Evolutionary conservation across 2,113 vertebrate genomes (phyloP).

Genomic region (Callospermophilus lateralis): DNA sequence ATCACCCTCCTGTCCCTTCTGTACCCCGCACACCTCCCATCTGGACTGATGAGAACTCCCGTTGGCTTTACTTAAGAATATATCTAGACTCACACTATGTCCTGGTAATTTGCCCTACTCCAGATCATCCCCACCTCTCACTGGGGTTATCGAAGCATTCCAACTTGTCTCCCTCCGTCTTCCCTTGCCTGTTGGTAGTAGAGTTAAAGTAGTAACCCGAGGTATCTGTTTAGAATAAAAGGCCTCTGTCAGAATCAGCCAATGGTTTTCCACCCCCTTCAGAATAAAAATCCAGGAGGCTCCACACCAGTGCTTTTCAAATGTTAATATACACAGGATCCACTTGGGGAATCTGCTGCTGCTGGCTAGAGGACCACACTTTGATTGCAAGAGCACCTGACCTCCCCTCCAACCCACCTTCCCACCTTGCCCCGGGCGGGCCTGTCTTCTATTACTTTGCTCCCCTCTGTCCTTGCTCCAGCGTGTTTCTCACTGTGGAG

Average conservation of each 20-base stretch:
- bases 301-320: background rate
- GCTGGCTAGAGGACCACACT: background rate
- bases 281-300: background rate
- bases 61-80: background rate
- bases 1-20: background rate
- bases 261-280: background rate
- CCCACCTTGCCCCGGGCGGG: too few relatives aligned
- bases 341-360: background rate
- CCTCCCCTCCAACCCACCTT: background rate
- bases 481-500: too few relatives aligned
- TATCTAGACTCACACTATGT: background rate
- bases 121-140: background rate
- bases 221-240: background rate
- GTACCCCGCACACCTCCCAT: background rate
- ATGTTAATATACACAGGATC: background rate
- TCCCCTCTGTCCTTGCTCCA: background rate
- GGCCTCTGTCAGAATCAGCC: background rate
- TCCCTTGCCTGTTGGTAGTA: background rate
- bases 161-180: background rate
- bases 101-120: background rate
- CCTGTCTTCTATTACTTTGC: too few relatives aligned
- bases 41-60: background rate
- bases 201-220: background rate
- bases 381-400: background rate
- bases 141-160: background rate